Conservation (phyloP, 2,113 vertebrate genomes). For the Passer domesticus region DNA sequence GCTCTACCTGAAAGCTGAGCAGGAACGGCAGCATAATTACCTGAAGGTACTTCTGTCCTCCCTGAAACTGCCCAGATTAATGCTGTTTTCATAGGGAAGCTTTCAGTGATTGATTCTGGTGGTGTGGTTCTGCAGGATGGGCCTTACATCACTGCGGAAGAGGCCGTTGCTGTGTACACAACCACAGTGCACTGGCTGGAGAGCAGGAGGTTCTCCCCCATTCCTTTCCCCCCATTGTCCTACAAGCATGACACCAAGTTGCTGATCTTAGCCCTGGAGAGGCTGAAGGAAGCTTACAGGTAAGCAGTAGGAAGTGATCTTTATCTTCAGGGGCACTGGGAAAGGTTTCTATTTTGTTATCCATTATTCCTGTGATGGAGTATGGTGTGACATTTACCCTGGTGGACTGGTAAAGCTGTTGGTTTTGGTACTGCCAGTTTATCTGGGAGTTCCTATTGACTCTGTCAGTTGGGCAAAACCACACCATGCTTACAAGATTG, state of each 20-base stretch:
- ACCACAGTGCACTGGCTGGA: slow-evolving; percentile 99
- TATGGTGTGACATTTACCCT: background rate
- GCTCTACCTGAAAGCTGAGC: slow-evolving; percentile 96
- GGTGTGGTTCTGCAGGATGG: slow-evolving; percentile 82
- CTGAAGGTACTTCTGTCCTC: slow-evolving; percentile 83
- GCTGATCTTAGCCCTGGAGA: slow-evolving; percentile 94
- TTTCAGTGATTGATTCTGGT: background rate
- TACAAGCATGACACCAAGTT: slow-evolving; percentile 99
- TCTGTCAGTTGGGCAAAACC: background rate
- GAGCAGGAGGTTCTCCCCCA: slow-evolving; percentile 96
- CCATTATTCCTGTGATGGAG: background rate
- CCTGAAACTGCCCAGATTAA: background rate
- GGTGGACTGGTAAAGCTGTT: background rate
- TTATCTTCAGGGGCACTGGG: background rate
- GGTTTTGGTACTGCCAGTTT: background rate
- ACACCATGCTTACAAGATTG: accelerated
- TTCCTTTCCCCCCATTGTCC: slow-evolving; percentile 94
- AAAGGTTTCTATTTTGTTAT: background rate
- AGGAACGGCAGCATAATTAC: slow-evolving; percentile 98
- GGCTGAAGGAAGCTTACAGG: slow-evolving; percentile 99
- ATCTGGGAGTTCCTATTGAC: background rate
- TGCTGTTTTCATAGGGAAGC: background rate
- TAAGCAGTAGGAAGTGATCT: slow-evolving; percentile 4
- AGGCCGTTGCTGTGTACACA: slow-evolving; percentile 98
- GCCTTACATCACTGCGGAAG: slow-evolving; percentile 98